phyloP scores from a whole-genome alignment of 2,888 invertebrate species.

The Cheilosia vernalis region DNA sequence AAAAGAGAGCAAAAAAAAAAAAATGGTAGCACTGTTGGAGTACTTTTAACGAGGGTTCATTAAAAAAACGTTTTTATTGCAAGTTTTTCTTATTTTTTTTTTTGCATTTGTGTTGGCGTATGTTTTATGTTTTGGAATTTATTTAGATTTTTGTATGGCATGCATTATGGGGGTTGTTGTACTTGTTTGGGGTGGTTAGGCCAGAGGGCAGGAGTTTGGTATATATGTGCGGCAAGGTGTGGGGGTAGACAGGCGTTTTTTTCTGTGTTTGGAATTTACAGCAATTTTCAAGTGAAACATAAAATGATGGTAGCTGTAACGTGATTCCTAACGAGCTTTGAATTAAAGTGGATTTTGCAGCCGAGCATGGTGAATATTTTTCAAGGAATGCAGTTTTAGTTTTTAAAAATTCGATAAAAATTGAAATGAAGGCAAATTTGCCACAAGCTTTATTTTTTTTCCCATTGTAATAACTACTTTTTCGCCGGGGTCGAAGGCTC shows the following conservation, averaged over 20 bases:
- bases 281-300: neutral
- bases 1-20: constrained; percentile 40
- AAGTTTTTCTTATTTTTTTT: constrained; percentile 9
- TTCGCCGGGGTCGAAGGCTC: too few species aligned
- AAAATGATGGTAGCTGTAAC: neutral
- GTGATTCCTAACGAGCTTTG: too few species aligned
- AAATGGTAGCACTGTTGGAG: constrained; percentile 20
- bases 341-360: neutral
- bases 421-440: too few species aligned
- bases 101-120: neutral
- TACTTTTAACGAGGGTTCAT: constrained; percentile 57
- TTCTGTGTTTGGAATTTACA: neutral
- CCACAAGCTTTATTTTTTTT: too few species aligned
- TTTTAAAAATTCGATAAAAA: too few species aligned
- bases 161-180: neutral
- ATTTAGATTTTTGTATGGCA: constrained; percentile 15
- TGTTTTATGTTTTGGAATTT: constrained; percentile 40
- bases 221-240: neutral
- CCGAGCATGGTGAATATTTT: too few species aligned
- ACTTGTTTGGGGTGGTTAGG: neutral
- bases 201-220: neutral
- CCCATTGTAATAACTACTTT: too few species aligned
- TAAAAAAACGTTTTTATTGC: constrained; percentile 52
- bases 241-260: neutral
- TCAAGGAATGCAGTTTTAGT: too few species aligned